Evolutionary conservation across 2,113 vertebrate genomes (phyloP).

Genomic region (Odobenus rosmarus): DNA sequence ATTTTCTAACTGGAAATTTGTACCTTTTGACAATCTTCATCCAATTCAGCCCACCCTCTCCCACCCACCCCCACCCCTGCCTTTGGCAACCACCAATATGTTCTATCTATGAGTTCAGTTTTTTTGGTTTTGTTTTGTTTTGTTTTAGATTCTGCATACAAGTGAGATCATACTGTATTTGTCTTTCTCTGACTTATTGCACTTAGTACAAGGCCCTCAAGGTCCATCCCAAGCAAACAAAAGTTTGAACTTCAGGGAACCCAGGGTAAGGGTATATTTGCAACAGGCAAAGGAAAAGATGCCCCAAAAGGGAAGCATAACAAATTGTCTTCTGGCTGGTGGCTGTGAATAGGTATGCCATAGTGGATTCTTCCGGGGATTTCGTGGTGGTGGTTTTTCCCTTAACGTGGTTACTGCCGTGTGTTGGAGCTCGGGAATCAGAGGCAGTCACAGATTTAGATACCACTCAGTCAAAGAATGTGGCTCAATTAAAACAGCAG

Average conservation of each 20-base stretch:
- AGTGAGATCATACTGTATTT: neutral
- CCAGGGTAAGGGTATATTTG: neutral
- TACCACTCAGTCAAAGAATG: neutral
- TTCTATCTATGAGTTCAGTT: neutral
- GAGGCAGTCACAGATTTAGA: neutral
- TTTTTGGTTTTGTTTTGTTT: neutral
- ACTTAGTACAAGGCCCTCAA: neutral
- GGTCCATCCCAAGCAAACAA: neutral
- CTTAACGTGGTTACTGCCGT: neutral
- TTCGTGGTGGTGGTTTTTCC: neutral
- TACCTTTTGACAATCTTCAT: neutral
- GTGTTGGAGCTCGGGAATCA: neutral
- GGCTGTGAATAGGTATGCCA: neutral
- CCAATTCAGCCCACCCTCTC: neutral
- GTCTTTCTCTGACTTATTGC: neutral
- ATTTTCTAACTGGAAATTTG: neutral
- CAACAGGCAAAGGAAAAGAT: neutral
- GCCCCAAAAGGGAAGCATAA: neutral
- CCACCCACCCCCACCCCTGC: neutral
- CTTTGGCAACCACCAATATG: neutral
- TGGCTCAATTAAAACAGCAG: slow-evolving; percentile 11
- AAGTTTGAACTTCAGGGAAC: neutral
- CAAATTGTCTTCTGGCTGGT: neutral
- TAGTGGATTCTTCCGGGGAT: neutral
- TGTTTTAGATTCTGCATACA: neutral